These are phyloP conservation scores for Rhinella marina DNA, from an alignment of 2,797 vertebrate genomes.

Conservation along the genomic window DNA sequence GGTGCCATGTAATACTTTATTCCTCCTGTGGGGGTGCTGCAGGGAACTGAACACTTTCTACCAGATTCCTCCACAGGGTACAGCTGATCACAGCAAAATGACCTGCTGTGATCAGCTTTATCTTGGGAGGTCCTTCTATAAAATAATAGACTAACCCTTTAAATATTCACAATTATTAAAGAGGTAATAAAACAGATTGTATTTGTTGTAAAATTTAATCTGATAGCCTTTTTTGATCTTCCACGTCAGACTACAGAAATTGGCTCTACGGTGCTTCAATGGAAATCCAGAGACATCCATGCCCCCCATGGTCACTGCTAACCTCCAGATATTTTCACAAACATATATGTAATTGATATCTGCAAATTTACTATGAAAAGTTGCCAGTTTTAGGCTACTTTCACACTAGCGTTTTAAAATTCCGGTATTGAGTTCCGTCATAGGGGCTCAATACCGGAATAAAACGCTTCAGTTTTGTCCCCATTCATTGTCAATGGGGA, in stretches of 20 bases:
- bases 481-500: too few species aligned
- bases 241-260: neutral
- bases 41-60: neutral
- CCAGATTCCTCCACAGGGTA: neutral
- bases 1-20: neutral
- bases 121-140: neutral
- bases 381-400: too few species aligned
- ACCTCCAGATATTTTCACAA: neutral
- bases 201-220: neutral
- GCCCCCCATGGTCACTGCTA: too few species aligned
- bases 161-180: neutral
- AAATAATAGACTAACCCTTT: too few species aligned
- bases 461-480: too few species aligned
- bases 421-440: too few species aligned
- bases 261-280: neutral
- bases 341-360: neutral
- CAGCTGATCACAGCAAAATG: neutral
- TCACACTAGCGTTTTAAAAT: too few species aligned
- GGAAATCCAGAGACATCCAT: neutral
- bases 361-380: neutral
- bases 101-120: neutral
- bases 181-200: neutral
- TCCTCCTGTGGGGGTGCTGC: neutral
- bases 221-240: too few species aligned
- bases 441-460: too few species aligned